Conservation (phyloP, 2,113 vertebrate genomes). For the Chaenocephalus aceratus region DNA sequence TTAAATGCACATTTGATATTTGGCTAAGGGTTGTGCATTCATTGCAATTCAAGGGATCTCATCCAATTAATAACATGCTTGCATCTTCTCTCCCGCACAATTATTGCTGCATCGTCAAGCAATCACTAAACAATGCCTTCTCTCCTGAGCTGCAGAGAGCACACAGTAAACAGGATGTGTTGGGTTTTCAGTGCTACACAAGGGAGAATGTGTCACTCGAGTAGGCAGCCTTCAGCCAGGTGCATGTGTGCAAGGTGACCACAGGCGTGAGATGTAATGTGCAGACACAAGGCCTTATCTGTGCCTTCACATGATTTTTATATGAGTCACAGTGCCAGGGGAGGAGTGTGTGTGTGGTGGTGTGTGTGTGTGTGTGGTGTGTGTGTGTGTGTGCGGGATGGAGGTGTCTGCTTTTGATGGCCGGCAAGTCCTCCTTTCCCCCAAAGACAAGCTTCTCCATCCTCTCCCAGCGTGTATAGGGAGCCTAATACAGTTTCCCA, state of each 20-base stretch:
- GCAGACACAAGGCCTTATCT: constrained; percentile 58
- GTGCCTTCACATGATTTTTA: constrained; percentile 51
- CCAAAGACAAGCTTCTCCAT: background rate
- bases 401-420: background rate
- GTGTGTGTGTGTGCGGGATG: no score
- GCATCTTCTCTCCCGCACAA: background rate
- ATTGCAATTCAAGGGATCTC: background rate
- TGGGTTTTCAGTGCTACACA: no score
- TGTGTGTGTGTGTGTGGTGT: background rate
- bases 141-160: background rate
- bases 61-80: background rate
- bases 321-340: constrained; percentile 60
- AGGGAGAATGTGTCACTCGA: constrained; percentile 45
- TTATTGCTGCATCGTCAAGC: background rate
- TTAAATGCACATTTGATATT: background rate
- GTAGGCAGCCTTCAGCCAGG: constrained; percentile 6
- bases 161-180: background rate
- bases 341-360: background rate
- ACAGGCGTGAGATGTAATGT: constrained; percentile 23
- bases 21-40: background rate
- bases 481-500: constrained; percentile 37
- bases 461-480: no score
- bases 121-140: background rate
- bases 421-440: background rate
- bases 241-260: constrained; percentile 35